Base-by-base conservation (phyloP, 2,113 vertebrate genomes). In the Macroglossus sobrinus region DNA sequence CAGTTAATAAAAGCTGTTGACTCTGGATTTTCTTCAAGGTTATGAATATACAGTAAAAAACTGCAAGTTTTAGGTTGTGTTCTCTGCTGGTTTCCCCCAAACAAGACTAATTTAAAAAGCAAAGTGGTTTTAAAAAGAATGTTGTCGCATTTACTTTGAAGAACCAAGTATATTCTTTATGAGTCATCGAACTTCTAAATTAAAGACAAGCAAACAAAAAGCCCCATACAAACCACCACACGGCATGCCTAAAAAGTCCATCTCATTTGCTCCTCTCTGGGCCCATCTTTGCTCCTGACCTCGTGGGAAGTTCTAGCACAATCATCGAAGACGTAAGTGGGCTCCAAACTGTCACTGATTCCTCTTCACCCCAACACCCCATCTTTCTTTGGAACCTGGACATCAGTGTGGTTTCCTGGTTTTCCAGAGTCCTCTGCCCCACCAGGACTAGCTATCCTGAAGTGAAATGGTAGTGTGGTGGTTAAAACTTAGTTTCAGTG, bases 21-120 rank as follows among this genome's bases (percentile, higher is more conserved):
- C 66, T 97, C n/a, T 84, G 72, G 76, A 18, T 79, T 78, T 92
- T 96, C 75, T 84, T 90, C 69, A 84, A 92, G 87, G 50, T 78
- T 74, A 81, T 59, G 22, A 94, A 88, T n/a, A 57, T 40, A 63
- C 1, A 57, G 3, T 72, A 33, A 95, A 61, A 74, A 45, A 21
- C 64, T 33, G 10, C 19, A 93, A 64, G 7, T 66, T 63, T 90
- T 86, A 80, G 53, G 28, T 69, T 79, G 33, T 43, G 0, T 91
- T 95, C 88, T 86, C 45, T 75, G 76, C 26, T 82, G 24, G 18
- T 35, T 63, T 61, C 14, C 61, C 43, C 69, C n/a, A 84, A 87
- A 84, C 35, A 91, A 78, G 63, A 90, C 85, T 38, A 84, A 69
- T 69, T 64, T 80, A 78, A 91, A 82, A 82, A 79, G 71, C 24